These are phyloP conservation scores for Gastracanthus pulcherrimus DNA, from an alignment of 2,888 invertebrate species.

Conservation along the genomic window DNA sequence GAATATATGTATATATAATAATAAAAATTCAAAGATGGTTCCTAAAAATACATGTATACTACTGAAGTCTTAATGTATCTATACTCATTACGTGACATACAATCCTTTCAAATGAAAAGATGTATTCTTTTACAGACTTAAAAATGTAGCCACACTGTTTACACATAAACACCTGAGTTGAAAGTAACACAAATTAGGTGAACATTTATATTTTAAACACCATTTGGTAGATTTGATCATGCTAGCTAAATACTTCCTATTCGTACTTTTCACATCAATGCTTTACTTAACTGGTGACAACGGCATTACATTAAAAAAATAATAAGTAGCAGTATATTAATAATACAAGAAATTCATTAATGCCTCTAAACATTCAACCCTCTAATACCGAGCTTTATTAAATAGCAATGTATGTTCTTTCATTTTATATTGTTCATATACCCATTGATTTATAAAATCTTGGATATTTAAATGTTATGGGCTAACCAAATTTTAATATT, in stretches of 20 bases:
- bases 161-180: conserved; percentile 61
- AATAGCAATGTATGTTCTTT: not conserved
- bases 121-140: conserved; percentile 20
- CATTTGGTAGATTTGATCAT: conserved; percentile 30
- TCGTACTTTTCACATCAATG: not conserved
- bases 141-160: conserved; percentile 13
- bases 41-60: conserved; percentile 35
- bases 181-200: conserved; percentile 63
- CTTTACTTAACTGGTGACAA: conserved; percentile 20
- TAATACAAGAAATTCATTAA: not conserved
- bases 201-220: conserved; percentile 35
- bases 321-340: no score
- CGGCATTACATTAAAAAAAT: conserved; percentile 12
- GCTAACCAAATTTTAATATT: not conserved
- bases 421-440: not conserved
- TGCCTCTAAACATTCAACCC: conserved; percentile 8
- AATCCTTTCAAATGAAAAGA: conserved; percentile 18
- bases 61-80: conserved; percentile 1
- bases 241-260: conserved; percentile 14
- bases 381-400: not conserved
- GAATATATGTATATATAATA: conserved; percentile 56
- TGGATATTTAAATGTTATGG: not conserved
- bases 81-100: not conserved
- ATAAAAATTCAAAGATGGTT: conserved; percentile 58
- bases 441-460: not conserved